These are phyloP conservation scores for Drosophila burlai DNA, from an alignment of 1,140 invertebrate species.

Conservation along the genomic window DNA sequence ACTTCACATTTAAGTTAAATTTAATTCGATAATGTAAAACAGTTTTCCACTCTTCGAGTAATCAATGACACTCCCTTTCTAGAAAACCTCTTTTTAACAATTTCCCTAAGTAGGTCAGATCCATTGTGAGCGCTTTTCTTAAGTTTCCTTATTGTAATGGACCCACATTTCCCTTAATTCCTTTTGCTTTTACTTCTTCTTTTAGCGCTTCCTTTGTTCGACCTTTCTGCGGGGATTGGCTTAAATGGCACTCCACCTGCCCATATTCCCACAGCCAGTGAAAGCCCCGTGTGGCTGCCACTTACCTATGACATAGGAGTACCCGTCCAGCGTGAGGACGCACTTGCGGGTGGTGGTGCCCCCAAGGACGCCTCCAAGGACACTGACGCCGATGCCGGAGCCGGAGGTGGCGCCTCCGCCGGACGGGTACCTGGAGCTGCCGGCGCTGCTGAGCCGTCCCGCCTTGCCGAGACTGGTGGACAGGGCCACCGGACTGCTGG, in stretches of 20 bases:
- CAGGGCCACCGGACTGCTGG: conserved; percentile 40
- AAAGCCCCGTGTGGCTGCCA: conserved; percentile 3
- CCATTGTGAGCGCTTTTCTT: not conserved
- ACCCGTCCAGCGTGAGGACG: conserved; percentile 91
- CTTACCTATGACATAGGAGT: conserved; percentile 93
- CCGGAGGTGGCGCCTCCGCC: conserved; percentile 62
- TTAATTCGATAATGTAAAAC: not conserved
- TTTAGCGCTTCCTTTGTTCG: not conserved
- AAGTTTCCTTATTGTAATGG: not conserved
- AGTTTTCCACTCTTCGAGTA: not conserved
- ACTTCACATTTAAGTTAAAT: not conserved
- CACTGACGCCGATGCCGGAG: conserved; percentile 63
- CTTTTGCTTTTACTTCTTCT: not conserved
- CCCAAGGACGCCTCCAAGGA: conserved; percentile 39
- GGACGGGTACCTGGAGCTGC: conserved; percentile 68
- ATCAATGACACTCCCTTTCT: not conserved
- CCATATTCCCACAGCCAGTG: conserved; percentile 1
- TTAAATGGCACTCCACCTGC: conserved; percentile 14
- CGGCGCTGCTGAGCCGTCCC: conserved; percentile 24
- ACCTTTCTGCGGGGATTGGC: not conserved
- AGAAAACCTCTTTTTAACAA: not conserved
- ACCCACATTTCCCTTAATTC: not conserved
- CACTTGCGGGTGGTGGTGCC: conserved; percentile 88
- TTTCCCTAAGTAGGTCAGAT: conserved; percentile 7
- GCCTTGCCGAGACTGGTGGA: conserved; percentile 30